Percentiles rank a stretch among this genome's conserved stretches.
Conservation (phyloP, 1,140 invertebrate species). For the Magallana ariakensis region DNA sequence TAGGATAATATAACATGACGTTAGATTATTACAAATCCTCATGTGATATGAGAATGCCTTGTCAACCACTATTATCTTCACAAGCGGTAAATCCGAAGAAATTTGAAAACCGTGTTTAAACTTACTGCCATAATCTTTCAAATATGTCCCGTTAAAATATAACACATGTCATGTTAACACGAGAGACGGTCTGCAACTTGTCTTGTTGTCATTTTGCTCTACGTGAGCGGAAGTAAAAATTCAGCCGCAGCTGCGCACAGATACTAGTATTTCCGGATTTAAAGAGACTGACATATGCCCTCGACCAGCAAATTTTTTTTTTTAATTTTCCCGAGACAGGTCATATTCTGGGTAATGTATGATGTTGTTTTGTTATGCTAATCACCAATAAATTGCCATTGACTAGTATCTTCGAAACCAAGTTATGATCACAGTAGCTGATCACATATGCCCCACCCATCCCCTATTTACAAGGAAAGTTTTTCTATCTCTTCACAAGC, state of each 20-base stretch:
- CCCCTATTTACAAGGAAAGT: no score
- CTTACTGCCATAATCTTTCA: conserved; percentile 2
- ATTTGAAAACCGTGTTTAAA: neutral
- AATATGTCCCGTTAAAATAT: neutral
- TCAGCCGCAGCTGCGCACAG: neutral
- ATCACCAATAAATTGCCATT: no score
- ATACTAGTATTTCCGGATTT: neutral
- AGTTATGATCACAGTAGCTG: neutral
- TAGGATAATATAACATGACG: no score
- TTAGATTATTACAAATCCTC: no score
- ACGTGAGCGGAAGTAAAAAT: conserved; percentile 10
- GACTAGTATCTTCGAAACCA: no score
- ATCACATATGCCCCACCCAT: conserved; percentile 25
- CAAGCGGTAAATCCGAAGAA: no score
- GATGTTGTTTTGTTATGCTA: no score
- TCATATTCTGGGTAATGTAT: no score
- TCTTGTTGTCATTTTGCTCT: conserved; percentile 1
- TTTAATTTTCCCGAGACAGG: no score
- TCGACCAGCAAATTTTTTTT: neutral
- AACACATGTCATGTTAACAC: neutral
- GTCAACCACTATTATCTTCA: no score
- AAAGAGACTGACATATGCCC: conserved; percentile 4
- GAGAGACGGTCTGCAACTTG: neutral
- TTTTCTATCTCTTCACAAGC: no score
- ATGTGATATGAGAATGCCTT: no score